Base-by-base conservation (phyloP, 1,140 invertebrate species). In the fruit fly (Drosophila melanogaster) region DNA sequence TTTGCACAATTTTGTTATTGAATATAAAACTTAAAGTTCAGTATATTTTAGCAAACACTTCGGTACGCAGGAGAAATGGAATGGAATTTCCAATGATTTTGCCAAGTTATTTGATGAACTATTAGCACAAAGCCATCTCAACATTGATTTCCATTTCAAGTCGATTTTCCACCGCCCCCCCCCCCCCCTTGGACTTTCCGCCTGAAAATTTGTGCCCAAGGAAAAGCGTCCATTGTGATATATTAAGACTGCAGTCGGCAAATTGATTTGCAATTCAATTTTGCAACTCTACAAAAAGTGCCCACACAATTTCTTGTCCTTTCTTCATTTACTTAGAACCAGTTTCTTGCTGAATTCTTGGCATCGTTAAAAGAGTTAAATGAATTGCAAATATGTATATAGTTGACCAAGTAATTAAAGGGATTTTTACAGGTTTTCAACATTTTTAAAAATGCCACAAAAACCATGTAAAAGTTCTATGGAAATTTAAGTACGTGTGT, bases 201-300 rank as follows among this genome's bases (percentile, higher is more conserved):
- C 26, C 19, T 17, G 4, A 4, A 7, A 3, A 26, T 30, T 51
- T n/a, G 11, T 7, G 12, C 12, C 24, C 8, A 22, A 46, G 24
- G 24, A 37, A 38, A 57, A 17, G 41, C 33, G 22, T 4, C 15
- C 56, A 37, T 47, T 66, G 64, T 57, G 64, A 58, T 49, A 35
- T 49, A 43, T 64, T 53, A 57, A 64, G 53, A 74, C 70, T 49
- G 71, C 66, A 75, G 41, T 62, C 8, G 41, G 53, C 38, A 73
- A 74, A 75, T 74, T 47, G 72, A 75, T 75, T 76, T 76, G 70
- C 71, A 76, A 76, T 76, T 66, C 71, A 76, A 76, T 76, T 76
- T 67, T 15, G 49, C 40, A 47, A 58, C 40, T 64, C 61, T 46
- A 35, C 19, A 49, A 33, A 30, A 40, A 50, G 15, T 15, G n/a